Evolutionary conservation across 64 coral and sea anemone genomes (phyloP).

Genomic region (Dendrophyllia cribrosa): DNA sequence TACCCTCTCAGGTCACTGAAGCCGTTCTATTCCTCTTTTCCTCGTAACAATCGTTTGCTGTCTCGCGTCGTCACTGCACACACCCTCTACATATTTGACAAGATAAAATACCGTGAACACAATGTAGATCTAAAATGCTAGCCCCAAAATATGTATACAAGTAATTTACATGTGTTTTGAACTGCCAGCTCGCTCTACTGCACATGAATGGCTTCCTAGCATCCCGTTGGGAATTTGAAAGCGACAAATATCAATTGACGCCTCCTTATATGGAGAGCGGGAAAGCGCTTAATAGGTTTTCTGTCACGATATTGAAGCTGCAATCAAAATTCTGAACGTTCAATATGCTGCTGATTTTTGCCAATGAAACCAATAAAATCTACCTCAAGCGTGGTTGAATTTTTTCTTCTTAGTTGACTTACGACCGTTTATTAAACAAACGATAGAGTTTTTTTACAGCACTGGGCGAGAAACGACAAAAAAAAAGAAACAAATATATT

Average conservation of each 20-base stretch:
- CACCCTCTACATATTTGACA: slow-evolving; percentile 44
- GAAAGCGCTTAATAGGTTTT: slow-evolving; percentile 7
- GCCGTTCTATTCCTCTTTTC: not conserved
- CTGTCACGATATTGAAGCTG: slow-evolving; percentile 42
- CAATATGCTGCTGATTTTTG: slow-evolving; percentile 5
- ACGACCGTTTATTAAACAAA: not conserved
- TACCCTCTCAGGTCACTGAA: not conserved
- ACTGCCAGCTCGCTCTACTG: not conserved
- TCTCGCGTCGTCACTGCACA: not conserved
- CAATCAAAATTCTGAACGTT: not conserved
- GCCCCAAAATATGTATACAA: slow-evolving; percentile 28
- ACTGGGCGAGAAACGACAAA: not conserved
- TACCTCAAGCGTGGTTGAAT: not conserved
- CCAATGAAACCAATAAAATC: not conserved
- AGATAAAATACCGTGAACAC: slow-evolving; percentile 36
- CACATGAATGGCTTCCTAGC: slow-evolving; percentile 14
- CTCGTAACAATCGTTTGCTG: not conserved
- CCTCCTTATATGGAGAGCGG: slow-evolving; percentile 45
- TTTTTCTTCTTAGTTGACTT: not conserved
- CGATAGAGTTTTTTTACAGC: not conserved
- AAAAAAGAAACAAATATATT: not conserved
- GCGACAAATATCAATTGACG: slow-evolving; percentile 56
- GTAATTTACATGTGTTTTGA: slow-evolving; percentile 31
- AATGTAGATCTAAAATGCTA: slow-evolving; percentile 21
- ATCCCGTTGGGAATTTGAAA: slow-evolving; percentile 7